Base-by-base conservation (phyloP, 2,113 vertebrate species). In the Osmerus mordax region DNA sequence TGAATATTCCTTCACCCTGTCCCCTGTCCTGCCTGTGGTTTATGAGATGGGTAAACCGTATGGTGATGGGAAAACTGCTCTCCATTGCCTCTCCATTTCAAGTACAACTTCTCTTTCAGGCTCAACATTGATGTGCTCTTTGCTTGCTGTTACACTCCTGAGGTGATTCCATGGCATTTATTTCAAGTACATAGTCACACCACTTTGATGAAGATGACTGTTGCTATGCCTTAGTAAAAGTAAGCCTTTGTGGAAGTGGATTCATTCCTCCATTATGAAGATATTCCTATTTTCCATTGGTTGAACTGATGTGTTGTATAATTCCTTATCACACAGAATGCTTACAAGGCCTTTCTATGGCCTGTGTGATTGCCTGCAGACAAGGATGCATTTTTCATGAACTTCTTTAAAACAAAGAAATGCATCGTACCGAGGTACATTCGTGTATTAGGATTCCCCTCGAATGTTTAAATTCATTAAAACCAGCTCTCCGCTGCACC, bases 381-480 rank as follows among this genome's bases (percentile, higher is more conserved):
- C 51, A 56, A 51, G 21, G 16, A 53, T 56, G 16, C 16, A 59
- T 83, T 61, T 78, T 81, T 75, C 53, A 82, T 41, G 54, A 65
- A 55, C 13, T 67, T 75, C 72, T 79, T 3, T 16, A 65, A 78
- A 79, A 77, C 25, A 71, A 60, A 77, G 61, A 74, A 28, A 54
- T 65, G 53, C 3, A 25, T 58, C 9, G 41, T 11, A 47, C 41
- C 9, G 41, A 47, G 41, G 9, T 8, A 47, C 41, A 11, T 47
- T 47, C 7, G 64, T 54, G 54, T 71, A 70, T 79, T 71, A 70
- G 69, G 41, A 47, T 47, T 47, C 41, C 7, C 7, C 41, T 47
- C 41, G 41, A 47, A 60, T 56, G 68, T 76, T 86, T 87, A 72
- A 81, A 87, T 87, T 82, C 84, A 89, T 89, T 78, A 87, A 81